phyloP scores from a whole-genome alignment of 2,888 invertebrate genomes.

The Heliconius charithonia region DNA sequence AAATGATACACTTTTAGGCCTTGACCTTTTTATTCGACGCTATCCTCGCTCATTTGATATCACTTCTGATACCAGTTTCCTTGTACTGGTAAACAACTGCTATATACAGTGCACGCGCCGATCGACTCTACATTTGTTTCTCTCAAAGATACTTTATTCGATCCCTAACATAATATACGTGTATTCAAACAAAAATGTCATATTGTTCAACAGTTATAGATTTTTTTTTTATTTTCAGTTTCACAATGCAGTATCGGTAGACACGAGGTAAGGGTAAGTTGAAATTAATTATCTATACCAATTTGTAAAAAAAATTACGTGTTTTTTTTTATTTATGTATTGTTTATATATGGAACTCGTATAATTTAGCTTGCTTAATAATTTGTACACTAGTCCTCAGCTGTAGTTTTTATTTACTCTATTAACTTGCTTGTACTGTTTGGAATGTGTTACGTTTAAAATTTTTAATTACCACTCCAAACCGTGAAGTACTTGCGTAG shows the following conservation, averaged over 20 bases:
- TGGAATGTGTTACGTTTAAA: neutral
- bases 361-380: neutral
- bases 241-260: constrained; percentile 39
- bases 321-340: neutral
- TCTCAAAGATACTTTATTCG: constrained; percentile 37
- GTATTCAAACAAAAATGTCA: constrained; percentile 28
- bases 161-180: constrained; percentile 30
- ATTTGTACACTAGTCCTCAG: neutral
- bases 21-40: neutral
- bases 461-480: neutral
- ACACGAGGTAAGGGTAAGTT: constrained; percentile 37
- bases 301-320: neutral
- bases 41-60: neutral
- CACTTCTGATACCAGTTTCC: constrained; percentile 17
- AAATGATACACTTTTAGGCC: neutral
- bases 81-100: constrained; percentile 23
- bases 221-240: constrained; percentile 39
- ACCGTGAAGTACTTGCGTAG: neutral
- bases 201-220: constrained; percentile 30
- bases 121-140: constrained; percentile 30
- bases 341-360: neutral
- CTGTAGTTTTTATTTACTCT: neutral
- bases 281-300: neutral
- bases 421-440: neutral
- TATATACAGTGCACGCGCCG: constrained; percentile 36